A percentile compares a stretch with the other conserved stretches of the same genome.
Evolutionary conservation across 2,113 vertebrate species (phyloP).

Genomic region (Oreotrochilus melanogaster): DNA sequence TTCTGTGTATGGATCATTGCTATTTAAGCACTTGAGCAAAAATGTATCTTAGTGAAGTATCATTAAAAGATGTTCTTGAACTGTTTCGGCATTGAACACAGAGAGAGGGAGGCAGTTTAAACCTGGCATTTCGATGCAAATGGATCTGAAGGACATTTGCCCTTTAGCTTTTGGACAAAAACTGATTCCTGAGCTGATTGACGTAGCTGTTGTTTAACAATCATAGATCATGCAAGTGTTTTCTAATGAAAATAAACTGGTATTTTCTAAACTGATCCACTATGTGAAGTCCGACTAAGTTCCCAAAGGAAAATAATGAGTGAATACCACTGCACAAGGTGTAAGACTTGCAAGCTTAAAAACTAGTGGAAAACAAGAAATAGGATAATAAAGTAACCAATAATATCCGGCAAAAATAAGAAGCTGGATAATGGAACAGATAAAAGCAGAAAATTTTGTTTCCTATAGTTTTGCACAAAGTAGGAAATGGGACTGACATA

Average conservation of each 20-base stretch:
- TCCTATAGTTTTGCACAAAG: background rate
- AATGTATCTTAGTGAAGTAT: background rate
- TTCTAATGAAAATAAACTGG: background rate
- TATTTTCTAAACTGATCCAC: background rate
- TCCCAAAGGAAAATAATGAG: background rate
- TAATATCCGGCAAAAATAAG: background rate
- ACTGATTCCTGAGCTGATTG: background rate
- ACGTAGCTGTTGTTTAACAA: background rate
- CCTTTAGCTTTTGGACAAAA: background rate
- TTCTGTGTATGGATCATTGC: background rate
- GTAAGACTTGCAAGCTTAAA: background rate
- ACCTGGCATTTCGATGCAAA: background rate
- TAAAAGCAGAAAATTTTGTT: background rate
- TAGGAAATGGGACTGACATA: background rate
- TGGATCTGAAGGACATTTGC: background rate
- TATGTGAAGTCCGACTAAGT: background rate
- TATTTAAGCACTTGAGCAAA: background rate
- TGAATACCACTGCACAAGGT: no score
- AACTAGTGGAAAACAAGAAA: background rate
- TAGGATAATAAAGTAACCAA: background rate
- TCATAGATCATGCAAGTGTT: background rate
- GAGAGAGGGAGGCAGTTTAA: background rate
- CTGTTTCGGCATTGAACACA: background rate
- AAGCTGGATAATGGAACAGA: background rate
- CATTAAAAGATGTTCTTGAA: background rate